Evolutionary conservation across 2,797 vertebrate genomes (phyloP).

Genomic region (Bradypus variegatus): DNA sequence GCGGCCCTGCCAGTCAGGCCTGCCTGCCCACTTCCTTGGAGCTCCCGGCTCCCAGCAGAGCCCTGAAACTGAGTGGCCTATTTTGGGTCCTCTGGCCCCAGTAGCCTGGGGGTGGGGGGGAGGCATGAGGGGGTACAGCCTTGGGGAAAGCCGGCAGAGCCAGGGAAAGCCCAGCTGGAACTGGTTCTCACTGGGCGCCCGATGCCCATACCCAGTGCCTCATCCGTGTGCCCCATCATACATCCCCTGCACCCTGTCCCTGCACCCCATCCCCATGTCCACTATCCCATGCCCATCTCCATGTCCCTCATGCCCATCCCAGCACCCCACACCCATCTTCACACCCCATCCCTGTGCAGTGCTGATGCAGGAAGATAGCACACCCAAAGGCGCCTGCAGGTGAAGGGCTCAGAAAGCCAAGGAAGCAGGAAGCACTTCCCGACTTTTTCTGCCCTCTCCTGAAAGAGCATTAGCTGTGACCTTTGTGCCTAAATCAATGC

Average conservation of each 20-base stretch:
- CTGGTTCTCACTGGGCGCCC: no score
- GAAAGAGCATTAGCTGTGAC: neutral
- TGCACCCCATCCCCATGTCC: no score
- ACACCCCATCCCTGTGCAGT: neutral
- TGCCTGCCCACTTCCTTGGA: neutral
- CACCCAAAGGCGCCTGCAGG: neutral
- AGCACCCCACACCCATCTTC: no score
- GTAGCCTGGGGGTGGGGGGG: neutral
- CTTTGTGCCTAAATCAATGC: neutral
- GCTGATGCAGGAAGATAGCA: neutral
- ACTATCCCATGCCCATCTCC: no score
- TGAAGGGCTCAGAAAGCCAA: neutral
- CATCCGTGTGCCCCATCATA: no score
- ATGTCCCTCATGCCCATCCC: no score
- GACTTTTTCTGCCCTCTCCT: neutral
- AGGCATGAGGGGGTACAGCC: no score
- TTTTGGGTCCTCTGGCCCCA: neutral
- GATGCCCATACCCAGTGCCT: no score
- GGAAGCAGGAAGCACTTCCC: neutral
- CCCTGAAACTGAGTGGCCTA: neutral
- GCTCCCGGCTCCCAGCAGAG: neutral
- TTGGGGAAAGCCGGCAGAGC: neutral
- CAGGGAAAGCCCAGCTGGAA: no score
- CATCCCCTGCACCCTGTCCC: no score
- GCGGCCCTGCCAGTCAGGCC: neutral